Percentiles rank a stretch among this genome's conserved stretches.
These are phyloP conservation scores for Pachyseris speciosa DNA, from an alignment of 64 coral and sea anemone species.

Conservation along the genomic window DNA sequence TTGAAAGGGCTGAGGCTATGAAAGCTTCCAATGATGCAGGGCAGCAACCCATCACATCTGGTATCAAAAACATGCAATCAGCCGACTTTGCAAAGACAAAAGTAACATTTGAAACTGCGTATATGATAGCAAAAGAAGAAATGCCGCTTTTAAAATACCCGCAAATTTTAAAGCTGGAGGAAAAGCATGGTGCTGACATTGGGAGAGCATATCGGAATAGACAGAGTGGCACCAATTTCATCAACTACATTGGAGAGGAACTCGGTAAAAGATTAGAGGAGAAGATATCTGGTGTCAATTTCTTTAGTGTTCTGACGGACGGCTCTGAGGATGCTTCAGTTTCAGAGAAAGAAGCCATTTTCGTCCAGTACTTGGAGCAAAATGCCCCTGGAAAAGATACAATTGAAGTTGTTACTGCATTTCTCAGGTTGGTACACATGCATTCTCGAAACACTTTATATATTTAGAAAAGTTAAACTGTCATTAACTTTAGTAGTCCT, in stretches of 20 bases:
- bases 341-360: conserved; percentile 72
- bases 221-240: conserved; percentile 65
- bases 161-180: conserved; percentile 66
- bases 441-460: neutral
- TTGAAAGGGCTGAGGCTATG: conserved; percentile 75
- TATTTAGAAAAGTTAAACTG: no score
- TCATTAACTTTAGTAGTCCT: neutral
- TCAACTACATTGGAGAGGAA: conserved; percentile 68
- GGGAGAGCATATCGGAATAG: conserved; percentile 69
- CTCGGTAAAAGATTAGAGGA: conserved; percentile 50
- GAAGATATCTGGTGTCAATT: conserved; percentile 68
- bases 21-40: conserved; percentile 50
- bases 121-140: conserved; percentile 88
- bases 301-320: conserved; percentile 82
- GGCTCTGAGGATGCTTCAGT: conserved; percentile 75
- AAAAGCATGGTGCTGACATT: conserved; percentile 74
- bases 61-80: conserved; percentile 67
- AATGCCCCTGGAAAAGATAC: conserved; percentile 63
- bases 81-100: conserved; percentile 64
- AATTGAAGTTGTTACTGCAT: conserved; percentile 62
- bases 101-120: conserved; percentile 79
- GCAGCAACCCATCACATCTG: conserved; percentile 52
- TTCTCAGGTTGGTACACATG: conserved; percentile 5
- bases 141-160: conserved; percentile 71
- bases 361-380: conserved; percentile 73